Evolutionary conservation across 1,140 invertebrate genomes (phyloP), one percentile per base, ranked within the genome.

Genomic region (Zaprionus africanus): DNA sequence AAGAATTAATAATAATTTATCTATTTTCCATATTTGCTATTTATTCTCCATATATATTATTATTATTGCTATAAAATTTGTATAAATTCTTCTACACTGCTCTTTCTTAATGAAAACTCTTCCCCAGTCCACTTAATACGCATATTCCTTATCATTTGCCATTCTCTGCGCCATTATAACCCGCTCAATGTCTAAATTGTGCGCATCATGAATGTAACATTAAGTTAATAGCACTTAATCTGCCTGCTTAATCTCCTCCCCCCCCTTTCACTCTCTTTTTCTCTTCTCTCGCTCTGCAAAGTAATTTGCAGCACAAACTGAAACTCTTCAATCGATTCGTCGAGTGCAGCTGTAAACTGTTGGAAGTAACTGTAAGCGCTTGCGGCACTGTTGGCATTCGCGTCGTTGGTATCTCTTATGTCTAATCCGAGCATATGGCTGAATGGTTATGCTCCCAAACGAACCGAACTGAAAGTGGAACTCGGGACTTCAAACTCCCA

Each of bases 371-470:
- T 79, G 77, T 80, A 69, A 84, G 51, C 70, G 41, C 38, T 64
- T 5, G 24, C 22, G 49, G 41, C 41, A 34, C 36, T 38, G 41
- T 15, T 46, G 41, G 31, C 31, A 34, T 15, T 46, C n/a, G 41
- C 41, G 46, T 22, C 43, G 34, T 59, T 59, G 17, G 43, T 79
- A 53, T 56, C 68, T 63, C 57, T 49, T 28, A 19, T 72, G 62
- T 75, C 82, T 87, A 87, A 88, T 88, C 85, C 85, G 38, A 84
- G 78, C 84, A 88, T 84, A 84, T 88, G 84, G 81, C 51, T 80
- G 77, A 79, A 80, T 83, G 81, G 64, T 71, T 76, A 71, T 78
- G 79, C 66, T 65, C 54, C 43, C 22, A 68, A 68, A 46, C 59
- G 57, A 66, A 71, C 41, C 54, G 67, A 74, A 34, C 58, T 64